A percentile compares a stretch with the other conserved stretches of the same genome.
Conservation (phyloP, 2,113 vertebrate genomes). For the Coryphaenoides rupestris region DNA sequence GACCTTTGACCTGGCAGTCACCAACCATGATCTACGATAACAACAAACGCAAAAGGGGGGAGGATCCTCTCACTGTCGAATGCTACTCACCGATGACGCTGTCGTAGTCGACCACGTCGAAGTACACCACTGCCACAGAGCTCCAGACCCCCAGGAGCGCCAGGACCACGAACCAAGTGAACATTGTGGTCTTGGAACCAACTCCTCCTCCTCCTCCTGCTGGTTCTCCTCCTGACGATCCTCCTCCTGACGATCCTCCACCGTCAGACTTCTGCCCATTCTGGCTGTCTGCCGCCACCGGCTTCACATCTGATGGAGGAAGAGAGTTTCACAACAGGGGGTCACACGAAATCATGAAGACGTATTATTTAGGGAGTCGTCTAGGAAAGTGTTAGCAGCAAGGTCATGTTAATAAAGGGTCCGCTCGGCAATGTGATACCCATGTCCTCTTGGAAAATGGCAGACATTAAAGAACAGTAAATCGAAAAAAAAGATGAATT, state of each 20-base stretch:
- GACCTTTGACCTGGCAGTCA: too few relatives aligned
- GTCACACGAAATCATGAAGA: too few relatives aligned
- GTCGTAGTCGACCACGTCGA: conserved; percentile 94
- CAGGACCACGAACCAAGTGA: conserved; percentile 93
- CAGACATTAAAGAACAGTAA: too few relatives aligned
- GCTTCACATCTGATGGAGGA: conserved; percentile 57
- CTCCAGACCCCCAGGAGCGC: conserved; percentile 93
- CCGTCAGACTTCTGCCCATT: conserved; percentile 80
- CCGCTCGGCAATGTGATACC: too few relatives aligned
- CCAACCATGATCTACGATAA: too few relatives aligned
- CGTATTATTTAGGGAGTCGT: too few relatives aligned
- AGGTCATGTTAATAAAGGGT: too few relatives aligned
- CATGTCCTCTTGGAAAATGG: too few relatives aligned
- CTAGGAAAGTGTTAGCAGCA: too few relatives aligned
- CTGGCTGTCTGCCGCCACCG: conserved; percentile 64
- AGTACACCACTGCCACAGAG: conserved; percentile 93
- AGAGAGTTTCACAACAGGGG: background rate
- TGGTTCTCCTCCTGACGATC: conserved; percentile 1
- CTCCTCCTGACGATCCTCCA: conserved; percentile 51
- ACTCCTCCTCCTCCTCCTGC: conserved; percentile 17
- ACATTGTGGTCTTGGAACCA: conserved; percentile 73
- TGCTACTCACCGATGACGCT: conserved; percentile 83
- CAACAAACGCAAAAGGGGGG: too few relatives aligned
- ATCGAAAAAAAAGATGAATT: too few relatives aligned
- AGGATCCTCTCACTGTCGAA: background rate